These are phyloP conservation scores for Mesoligia furuncula DNA, from an alignment of 2,888 invertebrate genomes.

Conservation along the genomic window DNA sequence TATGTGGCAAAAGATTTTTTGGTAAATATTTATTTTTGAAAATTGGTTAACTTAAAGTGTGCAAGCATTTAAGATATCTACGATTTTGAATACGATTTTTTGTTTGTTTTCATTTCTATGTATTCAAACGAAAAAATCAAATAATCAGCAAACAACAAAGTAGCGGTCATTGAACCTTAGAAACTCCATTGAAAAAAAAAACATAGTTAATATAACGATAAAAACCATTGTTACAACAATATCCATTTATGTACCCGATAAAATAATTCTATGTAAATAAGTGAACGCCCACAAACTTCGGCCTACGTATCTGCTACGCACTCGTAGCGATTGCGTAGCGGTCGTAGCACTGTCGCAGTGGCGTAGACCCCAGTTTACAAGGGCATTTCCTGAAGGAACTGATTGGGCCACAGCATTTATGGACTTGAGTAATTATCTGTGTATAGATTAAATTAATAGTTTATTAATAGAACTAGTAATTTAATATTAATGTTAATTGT, in stretches of 20 bases:
- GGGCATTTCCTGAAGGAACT: conserved; percentile 13
- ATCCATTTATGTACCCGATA: neutral
- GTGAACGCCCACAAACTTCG: conserved; percentile 20
- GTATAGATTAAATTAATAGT: neutral
- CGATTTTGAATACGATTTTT: neutral
- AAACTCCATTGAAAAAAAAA: neutral
- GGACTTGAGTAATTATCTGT: neutral
- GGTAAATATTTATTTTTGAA: neutral
- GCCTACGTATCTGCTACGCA: conserved; percentile 61
- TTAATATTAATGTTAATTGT: too few species aligned
- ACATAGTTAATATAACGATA: neutral
- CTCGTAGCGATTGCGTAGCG: conserved; percentile 64
- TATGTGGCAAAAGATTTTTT: neutral
- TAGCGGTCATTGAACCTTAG: neutral
- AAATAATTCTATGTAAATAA: conserved; percentile 31
- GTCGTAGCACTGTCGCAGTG: conserved; percentile 64
- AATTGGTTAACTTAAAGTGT: too few species aligned
- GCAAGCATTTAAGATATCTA: neutral
- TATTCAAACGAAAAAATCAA: neutral
- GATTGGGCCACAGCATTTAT: neutral
- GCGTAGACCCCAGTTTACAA: conserved; percentile 46
- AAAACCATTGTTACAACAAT: neutral
- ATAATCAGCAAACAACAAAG: neutral
- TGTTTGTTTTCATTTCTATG: neutral
- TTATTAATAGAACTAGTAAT: too few species aligned